Evolutionary conservation across 2,113 vertebrate species (phyloP).

Genomic region (Nymphicus hollandicus): DNA sequence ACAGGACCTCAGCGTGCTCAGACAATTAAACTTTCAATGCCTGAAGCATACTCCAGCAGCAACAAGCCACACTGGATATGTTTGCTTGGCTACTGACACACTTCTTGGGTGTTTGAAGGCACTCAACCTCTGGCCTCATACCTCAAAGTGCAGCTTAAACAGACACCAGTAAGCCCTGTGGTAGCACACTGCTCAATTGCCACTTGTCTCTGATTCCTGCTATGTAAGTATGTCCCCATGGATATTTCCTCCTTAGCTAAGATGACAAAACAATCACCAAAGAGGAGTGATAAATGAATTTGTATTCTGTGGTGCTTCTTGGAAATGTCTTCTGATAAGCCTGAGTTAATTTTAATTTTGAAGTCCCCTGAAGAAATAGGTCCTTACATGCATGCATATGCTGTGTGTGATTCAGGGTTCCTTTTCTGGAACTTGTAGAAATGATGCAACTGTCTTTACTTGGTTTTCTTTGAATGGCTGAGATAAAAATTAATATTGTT

Average conservation of each 20-base stretch:
- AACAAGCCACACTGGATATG: neutral
- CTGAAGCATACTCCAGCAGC: neutral
- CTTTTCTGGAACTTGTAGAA: neutral
- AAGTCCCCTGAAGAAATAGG: neutral
- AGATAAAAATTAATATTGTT: neutral
- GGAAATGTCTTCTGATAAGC: neutral
- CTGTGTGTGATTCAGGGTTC: neutral
- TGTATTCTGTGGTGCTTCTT: neutral
- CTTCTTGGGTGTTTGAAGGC: neutral
- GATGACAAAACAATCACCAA: neutral
- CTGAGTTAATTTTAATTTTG: neutral
- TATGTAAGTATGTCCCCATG: neutral
- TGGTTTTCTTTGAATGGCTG: neutral
- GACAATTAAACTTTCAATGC: neutral
- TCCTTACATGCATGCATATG: fast-evolving
- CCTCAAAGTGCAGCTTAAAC: neutral
- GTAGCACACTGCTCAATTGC: neutral
- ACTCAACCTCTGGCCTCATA: neutral
- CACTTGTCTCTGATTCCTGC: neutral
- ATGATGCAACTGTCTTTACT: neutral
- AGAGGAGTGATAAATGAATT: neutral
- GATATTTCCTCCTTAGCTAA: neutral
- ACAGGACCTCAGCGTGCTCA: neutral
- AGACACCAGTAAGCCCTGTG: neutral
- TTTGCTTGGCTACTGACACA: neutral